Evolutionary conservation across 1,140 invertebrate species (phyloP).

Genomic region (Pseudomyrmex gracilis): DNA sequence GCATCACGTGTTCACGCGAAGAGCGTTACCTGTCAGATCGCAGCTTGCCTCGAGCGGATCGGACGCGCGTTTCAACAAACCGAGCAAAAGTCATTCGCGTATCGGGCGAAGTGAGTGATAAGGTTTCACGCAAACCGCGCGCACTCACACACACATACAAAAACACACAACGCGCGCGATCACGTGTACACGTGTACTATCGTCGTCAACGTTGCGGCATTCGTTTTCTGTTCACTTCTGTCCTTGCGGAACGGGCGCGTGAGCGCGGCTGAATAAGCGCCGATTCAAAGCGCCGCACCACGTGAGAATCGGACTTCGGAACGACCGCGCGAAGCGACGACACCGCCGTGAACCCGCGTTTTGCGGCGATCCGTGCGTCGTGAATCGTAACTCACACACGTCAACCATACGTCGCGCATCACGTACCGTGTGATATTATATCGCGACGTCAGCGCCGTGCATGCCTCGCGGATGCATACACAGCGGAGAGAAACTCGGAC

Average conservation of each 20-base stretch:
- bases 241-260: background rate
- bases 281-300: background rate
- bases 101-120: constrained; percentile 52
- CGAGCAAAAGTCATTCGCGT: constrained; percentile 59
- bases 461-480: constrained; percentile 21
- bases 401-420: background rate
- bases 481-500: constrained; percentile 27
- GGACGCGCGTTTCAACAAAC: constrained; percentile 59
- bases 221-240: background rate
- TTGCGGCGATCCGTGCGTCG: constrained; percentile 32
- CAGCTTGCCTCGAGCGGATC: constrained; percentile 52
- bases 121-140: background rate
- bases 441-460: constrained; percentile 49
- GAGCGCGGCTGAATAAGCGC: background rate
- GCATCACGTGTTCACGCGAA: constrained; percentile 58
- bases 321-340: background rate
- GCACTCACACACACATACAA: background rate
- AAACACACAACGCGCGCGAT: background rate
- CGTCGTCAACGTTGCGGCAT: background rate
- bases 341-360: constrained; percentile 26
- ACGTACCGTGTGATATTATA: constrained; percentile 8
- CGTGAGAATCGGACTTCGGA: background rate
- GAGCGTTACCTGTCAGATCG: constrained; percentile 68
- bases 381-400: constrained; percentile 22
- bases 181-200: constrained; percentile 30